These are phyloP conservation scores for Pteria penguin DNA, from an alignment of 2,888 invertebrate species.

Conservation along the genomic window DNA sequence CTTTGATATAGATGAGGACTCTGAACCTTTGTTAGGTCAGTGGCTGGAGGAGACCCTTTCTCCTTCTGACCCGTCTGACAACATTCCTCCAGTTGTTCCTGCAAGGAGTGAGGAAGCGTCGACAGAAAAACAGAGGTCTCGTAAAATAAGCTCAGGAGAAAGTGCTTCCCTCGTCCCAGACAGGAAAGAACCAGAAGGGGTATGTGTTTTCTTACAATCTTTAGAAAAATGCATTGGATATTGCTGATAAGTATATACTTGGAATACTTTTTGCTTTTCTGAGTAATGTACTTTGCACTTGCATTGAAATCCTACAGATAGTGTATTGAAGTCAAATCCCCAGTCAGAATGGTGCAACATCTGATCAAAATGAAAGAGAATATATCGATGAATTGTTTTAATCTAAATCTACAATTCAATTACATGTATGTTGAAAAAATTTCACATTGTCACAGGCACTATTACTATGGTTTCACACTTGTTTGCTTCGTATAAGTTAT, in stretches of 20 bases:
- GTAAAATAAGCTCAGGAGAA: slow-evolving; percentile 74
- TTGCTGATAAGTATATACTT: not conserved
- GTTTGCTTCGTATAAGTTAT: too few species aligned
- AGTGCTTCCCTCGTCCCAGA: slow-evolving; percentile 85
- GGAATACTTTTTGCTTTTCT: not conserved
- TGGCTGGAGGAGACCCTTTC: slow-evolving; percentile 97
- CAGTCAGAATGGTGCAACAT: too few species aligned
- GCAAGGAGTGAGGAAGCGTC: slow-evolving; percentile 57
- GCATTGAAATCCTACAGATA: too few species aligned
- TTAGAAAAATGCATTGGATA: not conserved
- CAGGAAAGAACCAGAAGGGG: slow-evolving; percentile 88
- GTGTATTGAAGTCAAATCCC: too few species aligned
- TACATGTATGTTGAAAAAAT: too few species aligned
- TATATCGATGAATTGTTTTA: too few species aligned
- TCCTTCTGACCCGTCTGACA: slow-evolving; percentile 59
- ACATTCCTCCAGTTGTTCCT: slow-evolving; percentile 63
- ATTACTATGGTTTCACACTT: too few species aligned
- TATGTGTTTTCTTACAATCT: slow-evolving; percentile 72
- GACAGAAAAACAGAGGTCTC: slow-evolving; percentile 60
- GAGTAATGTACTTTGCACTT: too few species aligned
- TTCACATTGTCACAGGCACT: too few species aligned
- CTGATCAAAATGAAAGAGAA: too few species aligned
- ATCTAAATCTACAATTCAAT: too few species aligned
- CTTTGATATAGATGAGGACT: slow-evolving; percentile 80
- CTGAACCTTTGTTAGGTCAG: slow-evolving; percentile 91